Base-by-base conservation (phyloP, 2,797 vertebrate species). In the Sternotherus odoratus region DNA sequence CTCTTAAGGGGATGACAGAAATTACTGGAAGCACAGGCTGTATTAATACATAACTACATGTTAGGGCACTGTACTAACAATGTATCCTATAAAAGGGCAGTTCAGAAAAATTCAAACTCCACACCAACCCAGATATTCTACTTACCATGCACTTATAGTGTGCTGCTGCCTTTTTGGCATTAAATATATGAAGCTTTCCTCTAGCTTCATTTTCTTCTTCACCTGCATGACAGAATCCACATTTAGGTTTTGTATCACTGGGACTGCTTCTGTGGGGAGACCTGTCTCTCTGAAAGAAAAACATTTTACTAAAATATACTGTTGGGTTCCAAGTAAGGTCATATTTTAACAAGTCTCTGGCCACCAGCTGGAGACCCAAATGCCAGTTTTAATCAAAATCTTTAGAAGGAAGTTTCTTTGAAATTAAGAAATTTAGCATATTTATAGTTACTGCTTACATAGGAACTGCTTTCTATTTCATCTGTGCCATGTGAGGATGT, bases 141-240 rank as follows among this genome's bases (percentile, higher is more conserved):
- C 98, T 98, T 97, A 99, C 99, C 99, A 99, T 99, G 98, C 99
- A 99, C 98, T 99, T 99, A 98, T 99, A 99, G 97, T 99, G 99
- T 51, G 99, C 99, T 10, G 99, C 99, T 96, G 99, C 99, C 97
- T 99, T 99, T 98, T 99, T 99, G 96, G 99, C 98, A 97, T 99
- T 99, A 97, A 99, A 99, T 53, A 98, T 98, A 96, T 99, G 99
- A 95, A 99, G 98, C 97, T 98, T 98, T 96, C 98, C 98, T 93
- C 99, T 98, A 3, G 99, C 99, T 98, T 99, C 98, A 87, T 99
- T 99, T 98, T 99, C 99, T 97, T 99, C 99, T 69, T 99, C 99
- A 23, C 99, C 99, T 57, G 99, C 99, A 46, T 99, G 99, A 98
- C 99, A 99, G 97, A 99, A 99, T 95, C 99, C 99, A 97, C 99